These are phyloP conservation scores for Ooceraea biroi DNA, from an alignment of 1,140 invertebrate species.

Conservation along the genomic window DNA sequence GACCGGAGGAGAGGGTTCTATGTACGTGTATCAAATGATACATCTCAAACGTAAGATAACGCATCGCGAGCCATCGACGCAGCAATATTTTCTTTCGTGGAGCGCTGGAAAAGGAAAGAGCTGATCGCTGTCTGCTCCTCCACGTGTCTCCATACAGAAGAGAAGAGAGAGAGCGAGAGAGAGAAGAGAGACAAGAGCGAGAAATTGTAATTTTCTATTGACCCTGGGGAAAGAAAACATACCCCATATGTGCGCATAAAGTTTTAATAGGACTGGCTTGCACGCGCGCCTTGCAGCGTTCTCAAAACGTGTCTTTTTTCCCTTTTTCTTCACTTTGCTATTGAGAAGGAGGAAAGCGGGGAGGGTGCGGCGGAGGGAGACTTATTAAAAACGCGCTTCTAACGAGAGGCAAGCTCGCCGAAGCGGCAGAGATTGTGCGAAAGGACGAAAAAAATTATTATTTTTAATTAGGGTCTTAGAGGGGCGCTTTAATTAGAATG, in stretches of 20 bases:
- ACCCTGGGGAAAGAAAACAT: background rate
- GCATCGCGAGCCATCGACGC: conserved; percentile 12
- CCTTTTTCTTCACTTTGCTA: background rate
- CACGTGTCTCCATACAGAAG: background rate
- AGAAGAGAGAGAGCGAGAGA: too few species aligned
- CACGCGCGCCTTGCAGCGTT: too few species aligned
- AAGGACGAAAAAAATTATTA: conserved; percentile 25
- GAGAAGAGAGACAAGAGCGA: too few species aligned
- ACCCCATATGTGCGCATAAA: too few species aligned
- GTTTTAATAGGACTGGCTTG: too few species aligned
- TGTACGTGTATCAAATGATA: conserved; percentile 41
- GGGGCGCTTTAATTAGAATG: conserved; percentile 39
- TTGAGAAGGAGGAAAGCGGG: background rate
- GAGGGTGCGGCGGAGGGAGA: too few species aligned
- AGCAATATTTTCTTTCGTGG: conserved; percentile 33
- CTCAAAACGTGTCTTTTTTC: too few species aligned
- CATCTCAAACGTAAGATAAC: conserved; percentile 53
- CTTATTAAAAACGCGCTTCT: conserved; percentile 11
- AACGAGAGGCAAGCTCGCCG: conserved; percentile 23
- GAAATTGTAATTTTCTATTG: conserved; percentile 22
- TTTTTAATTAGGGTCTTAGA: conserved; percentile 53
- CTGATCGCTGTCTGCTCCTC: background rate
- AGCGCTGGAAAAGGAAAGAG: background rate
- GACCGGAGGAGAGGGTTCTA: background rate
- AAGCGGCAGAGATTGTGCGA: conserved; percentile 3